Conservation (phyloP, 2,888 invertebrate species). For the Conomelus anceps region DNA sequence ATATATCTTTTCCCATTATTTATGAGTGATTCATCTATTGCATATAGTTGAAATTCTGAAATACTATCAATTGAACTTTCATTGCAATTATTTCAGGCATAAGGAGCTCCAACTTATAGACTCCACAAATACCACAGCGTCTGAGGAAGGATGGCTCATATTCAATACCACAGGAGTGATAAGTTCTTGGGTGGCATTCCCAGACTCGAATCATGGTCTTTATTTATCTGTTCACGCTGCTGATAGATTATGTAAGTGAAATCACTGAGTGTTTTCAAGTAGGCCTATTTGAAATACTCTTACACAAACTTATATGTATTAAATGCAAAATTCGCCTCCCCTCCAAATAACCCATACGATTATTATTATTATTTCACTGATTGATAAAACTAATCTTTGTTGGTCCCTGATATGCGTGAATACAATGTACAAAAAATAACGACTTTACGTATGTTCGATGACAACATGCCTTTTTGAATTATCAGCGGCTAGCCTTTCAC, state of each 20-base stretch:
- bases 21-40: too few species aligned
- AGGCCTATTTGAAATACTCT: neutral
- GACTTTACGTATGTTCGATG: too few species aligned
- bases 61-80: conserved; percentile 9
- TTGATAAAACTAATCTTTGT: too few species aligned
- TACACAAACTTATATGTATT: conserved; percentile 6
- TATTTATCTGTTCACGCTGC: conserved; percentile 71
- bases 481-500: too few species aligned
- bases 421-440: too few species aligned
- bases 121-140: conserved; percentile 66
- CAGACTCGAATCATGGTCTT: conserved; percentile 75
- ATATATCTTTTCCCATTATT: too few species aligned
- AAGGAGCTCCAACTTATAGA: conserved; percentile 67
- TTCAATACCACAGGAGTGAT: conserved; percentile 76
- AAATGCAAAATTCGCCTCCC: too few species aligned
- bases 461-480: too few species aligned
- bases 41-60: too few species aligned
- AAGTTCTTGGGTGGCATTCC: conserved; percentile 69
- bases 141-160: conserved; percentile 78
- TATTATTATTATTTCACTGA: too few species aligned
- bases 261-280: neutral
- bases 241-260: conserved; percentile 44
- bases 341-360: too few species aligned
- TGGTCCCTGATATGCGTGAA: too few species aligned
- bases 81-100: conserved; percentile 47